Percentiles rank a stretch among this genome's conserved stretches.
Conservation (phyloP, 2,888 invertebrate genomes). For the Hydrotaea cyrtoneurina region DNA sequence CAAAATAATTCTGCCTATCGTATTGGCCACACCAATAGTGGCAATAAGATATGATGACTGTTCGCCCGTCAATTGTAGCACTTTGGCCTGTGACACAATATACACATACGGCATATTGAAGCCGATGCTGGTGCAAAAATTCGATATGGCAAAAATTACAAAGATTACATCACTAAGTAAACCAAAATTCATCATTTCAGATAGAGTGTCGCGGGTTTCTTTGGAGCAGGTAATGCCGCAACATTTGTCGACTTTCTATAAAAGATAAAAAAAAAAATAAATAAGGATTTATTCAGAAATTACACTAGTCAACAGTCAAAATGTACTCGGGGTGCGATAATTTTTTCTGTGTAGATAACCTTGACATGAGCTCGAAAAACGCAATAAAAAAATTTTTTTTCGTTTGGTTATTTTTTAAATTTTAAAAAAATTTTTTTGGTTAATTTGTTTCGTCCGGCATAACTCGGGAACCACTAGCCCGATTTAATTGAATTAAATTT, state of each 20-base stretch:
- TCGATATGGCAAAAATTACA: constrained; percentile 94
- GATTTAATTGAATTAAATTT: too few relatives aligned
- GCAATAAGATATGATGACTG: constrained; percentile 88
- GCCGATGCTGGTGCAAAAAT: constrained; percentile 93
- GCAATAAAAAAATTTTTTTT: too few relatives aligned
- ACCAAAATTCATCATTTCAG: constrained; percentile 92
- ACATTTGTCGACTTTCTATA: constrained; percentile 78
- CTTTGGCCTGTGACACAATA: constrained; percentile 87
- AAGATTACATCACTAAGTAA: constrained; percentile 93
- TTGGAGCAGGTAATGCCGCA: constrained; percentile 85
- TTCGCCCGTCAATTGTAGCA: constrained; percentile 82
- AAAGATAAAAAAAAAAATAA: background rate
- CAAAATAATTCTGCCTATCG: constrained; percentile 92
- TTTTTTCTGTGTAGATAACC: too few relatives aligned
- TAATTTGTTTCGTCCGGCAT: too few relatives aligned
- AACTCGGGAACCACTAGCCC: too few relatives aligned
- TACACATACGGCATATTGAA: constrained; percentile 97
- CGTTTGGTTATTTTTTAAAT: too few relatives aligned
- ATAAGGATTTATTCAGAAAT: background rate
- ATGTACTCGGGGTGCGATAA: too few relatives aligned
- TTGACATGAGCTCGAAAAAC: too few relatives aligned
- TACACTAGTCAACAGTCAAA: too few relatives aligned
- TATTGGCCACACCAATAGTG: constrained; percentile 92
- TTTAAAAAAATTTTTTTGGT: too few relatives aligned
- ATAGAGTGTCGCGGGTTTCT: constrained; percentile 87